Evolutionary conservation across 2,113 vertebrate species (phyloP).

Genomic region (Lates calcarifer): DNA sequence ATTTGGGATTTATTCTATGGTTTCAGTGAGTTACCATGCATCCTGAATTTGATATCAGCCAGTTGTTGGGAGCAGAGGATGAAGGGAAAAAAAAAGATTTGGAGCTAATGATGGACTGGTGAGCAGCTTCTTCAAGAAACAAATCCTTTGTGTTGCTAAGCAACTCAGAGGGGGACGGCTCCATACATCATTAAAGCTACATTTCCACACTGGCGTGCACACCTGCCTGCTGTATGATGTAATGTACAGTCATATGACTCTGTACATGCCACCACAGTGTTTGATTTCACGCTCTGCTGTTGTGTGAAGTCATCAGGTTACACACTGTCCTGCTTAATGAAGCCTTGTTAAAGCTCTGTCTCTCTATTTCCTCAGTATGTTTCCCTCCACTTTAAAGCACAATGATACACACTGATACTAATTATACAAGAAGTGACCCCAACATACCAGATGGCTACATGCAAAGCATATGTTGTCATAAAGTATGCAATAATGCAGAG

Average conservation of each 20-base stretch:
- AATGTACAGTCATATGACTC: neutral
- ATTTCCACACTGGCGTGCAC: constrained; percentile 6
- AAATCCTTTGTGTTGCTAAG: constrained; percentile 75
- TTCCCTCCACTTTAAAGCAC: neutral
- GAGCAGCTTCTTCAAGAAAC: constrained; percentile 46
- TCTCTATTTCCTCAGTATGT: neutral
- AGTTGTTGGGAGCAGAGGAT: neutral
- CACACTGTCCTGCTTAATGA: neutral
- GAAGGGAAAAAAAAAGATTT: neutral
- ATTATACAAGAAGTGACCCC: constrained; percentile 4
- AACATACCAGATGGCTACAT: constrained; percentile 57
- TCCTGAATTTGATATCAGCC: neutral
- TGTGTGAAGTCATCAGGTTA: neutral
- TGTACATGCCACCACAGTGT: neutral
- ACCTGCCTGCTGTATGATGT: constrained; percentile 46
- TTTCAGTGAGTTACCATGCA: neutral
- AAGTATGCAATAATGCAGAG: constrained; percentile 62
- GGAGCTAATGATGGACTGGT: constrained; percentile 8
- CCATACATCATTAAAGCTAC: constrained; percentile 58
- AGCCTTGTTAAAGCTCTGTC: neutral
- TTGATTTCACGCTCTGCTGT: constrained; percentile 4
- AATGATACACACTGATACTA: neutral
- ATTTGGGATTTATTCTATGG: neutral
- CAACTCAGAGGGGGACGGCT: constrained; percentile 63
- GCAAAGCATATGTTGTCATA: constrained; percentile 70